A percentile compares a stretch with the other conserved stretches of the same genome.
Conservation (phyloP, 2,888 invertebrate species). For the Chrysodeixis includens region DNA sequence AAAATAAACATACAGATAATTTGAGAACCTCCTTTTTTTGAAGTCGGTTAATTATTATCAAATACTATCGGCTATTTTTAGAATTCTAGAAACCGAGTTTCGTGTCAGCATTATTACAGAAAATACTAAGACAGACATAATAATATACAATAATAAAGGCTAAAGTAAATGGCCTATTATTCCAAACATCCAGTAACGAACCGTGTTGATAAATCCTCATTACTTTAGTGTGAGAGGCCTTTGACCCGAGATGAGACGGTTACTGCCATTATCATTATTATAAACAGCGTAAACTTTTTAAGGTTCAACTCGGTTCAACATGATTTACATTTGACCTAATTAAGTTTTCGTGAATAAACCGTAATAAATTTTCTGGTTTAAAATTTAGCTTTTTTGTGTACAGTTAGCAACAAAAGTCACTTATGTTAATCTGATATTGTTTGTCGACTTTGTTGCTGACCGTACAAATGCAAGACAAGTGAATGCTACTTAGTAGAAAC, state of each 20-base stretch:
- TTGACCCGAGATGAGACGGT: not conserved
- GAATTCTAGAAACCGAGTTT: too few species aligned
- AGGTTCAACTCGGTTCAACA: not conserved
- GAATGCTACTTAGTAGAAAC: too few species aligned
- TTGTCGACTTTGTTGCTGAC: too few species aligned
- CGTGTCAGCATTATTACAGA: not conserved
- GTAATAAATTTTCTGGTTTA: not conserved
- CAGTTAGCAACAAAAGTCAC: too few species aligned
- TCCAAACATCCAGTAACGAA: not conserved
- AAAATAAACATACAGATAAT: too few species aligned
- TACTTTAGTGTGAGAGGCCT: not conserved
- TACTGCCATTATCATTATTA: slow-evolving; percentile 5
- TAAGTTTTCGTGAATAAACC: not conserved
- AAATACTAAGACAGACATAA: not conserved
- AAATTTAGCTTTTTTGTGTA: not conserved
- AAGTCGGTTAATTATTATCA: too few species aligned
- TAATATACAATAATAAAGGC: not conserved
- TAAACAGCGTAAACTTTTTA: not conserved
- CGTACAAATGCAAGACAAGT: too few species aligned
- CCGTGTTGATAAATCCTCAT: not conserved
- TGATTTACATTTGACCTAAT: slow-evolving; percentile 6
- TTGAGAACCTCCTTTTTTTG: too few species aligned
- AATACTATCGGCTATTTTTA: too few species aligned
- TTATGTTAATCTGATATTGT: too few species aligned
- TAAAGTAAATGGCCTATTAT: not conserved